Conservation (phyloP, 1,140 invertebrate species). For the Varroa destructor region DNA sequence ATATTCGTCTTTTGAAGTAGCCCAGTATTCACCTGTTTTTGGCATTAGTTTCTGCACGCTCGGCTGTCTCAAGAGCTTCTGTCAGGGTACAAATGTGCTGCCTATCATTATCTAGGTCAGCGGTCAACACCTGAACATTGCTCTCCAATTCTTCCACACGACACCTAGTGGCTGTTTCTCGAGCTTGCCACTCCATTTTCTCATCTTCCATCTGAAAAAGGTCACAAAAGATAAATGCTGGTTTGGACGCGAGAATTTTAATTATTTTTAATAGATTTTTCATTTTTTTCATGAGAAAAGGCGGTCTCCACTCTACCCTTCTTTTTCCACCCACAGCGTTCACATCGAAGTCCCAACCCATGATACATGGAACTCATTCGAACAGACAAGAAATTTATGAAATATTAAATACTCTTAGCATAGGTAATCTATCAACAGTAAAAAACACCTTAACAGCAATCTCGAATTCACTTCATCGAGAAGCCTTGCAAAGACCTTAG, state of each 20-base stretch:
- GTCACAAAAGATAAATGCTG: background rate
- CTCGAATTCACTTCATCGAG: no score
- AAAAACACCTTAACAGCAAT: no score
- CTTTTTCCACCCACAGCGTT: background rate
- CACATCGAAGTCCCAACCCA: background rate
- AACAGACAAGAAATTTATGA: no score
- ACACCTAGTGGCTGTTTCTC: background rate
- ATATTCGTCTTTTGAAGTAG: background rate
- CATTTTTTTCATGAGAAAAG: slow-evolving; percentile 2
- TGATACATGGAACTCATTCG: no score
- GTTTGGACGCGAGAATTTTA: background rate
- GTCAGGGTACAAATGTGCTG: background rate
- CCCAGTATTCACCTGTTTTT: background rate
- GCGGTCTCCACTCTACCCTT: background rate
- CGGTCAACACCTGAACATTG: background rate
- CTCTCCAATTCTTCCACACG: slow-evolving; percentile 6
- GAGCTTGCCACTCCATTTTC: background rate
- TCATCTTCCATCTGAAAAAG: slow-evolving; percentile 9
- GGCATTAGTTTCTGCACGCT: background rate
- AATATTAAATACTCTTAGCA: no score
- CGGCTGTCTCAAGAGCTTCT: slow-evolving; percentile 5
- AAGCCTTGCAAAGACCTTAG: no score
- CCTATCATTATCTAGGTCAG: slow-evolving; percentile 1
- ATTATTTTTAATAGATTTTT: background rate
- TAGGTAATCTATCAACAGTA: no score